Base-by-base conservation (phyloP, 2,797 vertebrate genomes). In the Ispidina picta region DNA sequence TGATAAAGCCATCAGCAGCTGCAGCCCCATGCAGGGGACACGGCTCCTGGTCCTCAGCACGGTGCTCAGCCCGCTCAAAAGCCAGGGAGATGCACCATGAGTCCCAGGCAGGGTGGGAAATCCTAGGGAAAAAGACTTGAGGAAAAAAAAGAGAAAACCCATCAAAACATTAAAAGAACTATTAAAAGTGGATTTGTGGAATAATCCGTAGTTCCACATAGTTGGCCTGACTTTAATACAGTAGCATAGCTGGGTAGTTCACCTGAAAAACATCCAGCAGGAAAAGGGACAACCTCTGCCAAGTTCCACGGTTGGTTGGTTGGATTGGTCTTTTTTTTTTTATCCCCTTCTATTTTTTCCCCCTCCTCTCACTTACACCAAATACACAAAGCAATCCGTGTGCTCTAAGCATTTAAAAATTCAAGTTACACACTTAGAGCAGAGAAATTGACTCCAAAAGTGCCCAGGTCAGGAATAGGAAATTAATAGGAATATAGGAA, bases 1-100 rank as follows among this genome's bases (percentile, higher is more conserved):
- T 96, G 96, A 97, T 96, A 96, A 97, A 97, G 80, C 96, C 93
- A 97, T 96, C 91, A 91, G 78, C 48, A 25, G 85, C 90, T 44
- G 49, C 65, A 90, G 77, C 83, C 77, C 83, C 0, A 0, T 15
- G 1, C 1, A 2, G 62, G 74, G 72, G 64, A 84, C 49, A 48
- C 19, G 51, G 79, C 75, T 96, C 92, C 79, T 78, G 46, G 56
- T 23, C 11, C 37, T 18, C 48, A 81, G 86, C 58, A 49, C 6
- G 6, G 35, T 91, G 84, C 72, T 76, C 84, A 73, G 85, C 58
- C 48, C 3, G 1, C 65, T 62, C 33, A 73, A 93, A 65, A 87
- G 92, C 43, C 92, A 84, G 11, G 55, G 55, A 92, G 89, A 94
- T 72, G 46, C 16, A 94, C 44, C 12, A 37, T 73, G 35, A 83